These are phyloP conservation scores for Carpatolechia fugitivella DNA, from an alignment of 2,888 invertebrate species.

Conservation along the genomic window DNA sequence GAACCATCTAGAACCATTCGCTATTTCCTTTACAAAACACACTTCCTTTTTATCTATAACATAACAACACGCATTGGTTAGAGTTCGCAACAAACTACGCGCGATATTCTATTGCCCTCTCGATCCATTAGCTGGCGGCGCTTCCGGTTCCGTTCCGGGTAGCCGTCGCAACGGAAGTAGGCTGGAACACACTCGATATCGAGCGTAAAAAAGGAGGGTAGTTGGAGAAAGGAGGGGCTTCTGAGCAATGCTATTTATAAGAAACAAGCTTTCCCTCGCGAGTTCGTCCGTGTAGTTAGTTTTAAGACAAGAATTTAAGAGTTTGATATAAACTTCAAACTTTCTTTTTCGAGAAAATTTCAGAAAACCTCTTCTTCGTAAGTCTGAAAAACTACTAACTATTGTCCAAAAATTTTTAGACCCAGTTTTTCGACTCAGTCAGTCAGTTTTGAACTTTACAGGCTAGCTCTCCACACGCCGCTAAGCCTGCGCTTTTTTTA, in stretches of 20 bases:
- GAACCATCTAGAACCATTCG: not conserved
- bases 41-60: not conserved
- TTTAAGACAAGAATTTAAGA: no score
- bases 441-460: no score
- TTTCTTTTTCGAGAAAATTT: no score
- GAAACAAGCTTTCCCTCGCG: no score
- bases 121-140: slow-evolving; percentile 19
- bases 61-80: not conserved
- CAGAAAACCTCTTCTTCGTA: no score
- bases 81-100: not conserved
- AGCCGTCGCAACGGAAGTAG: slow-evolving; percentile 13
- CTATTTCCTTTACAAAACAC: not conserved
- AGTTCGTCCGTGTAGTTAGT: no score
- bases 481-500: no score
- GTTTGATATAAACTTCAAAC: no score
- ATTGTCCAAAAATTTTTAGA: no score
- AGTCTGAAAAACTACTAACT: no score
- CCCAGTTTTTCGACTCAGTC: no score
- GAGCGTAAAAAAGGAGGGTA: slow-evolving; percentile 11
- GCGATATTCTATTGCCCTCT: slow-evolving; percentile 12
- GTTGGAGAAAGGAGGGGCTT: not conserved
- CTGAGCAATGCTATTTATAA: not conserved
- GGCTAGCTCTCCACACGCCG: no score
- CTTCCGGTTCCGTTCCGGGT: slow-evolving; percentile 12
- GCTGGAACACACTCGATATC: slow-evolving; percentile 14